Base-by-base conservation (phyloP, 2,797 vertebrate species). In the Neosalanx taihuensis region DNA sequence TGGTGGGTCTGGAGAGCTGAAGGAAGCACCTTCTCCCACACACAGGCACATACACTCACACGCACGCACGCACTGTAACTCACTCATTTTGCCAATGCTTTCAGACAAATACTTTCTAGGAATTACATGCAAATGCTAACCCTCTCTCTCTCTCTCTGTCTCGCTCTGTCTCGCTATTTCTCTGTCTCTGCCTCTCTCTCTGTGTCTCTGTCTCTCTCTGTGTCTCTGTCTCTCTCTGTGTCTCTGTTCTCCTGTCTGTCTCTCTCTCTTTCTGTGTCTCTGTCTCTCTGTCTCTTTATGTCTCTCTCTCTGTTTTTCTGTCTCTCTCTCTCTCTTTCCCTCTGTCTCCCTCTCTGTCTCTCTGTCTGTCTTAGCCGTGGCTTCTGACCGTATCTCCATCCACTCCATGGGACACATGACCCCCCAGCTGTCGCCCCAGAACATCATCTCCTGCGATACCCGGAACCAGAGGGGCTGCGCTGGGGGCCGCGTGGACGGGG, bases 341-440 rank as follows among this genome's bases (percentile, higher is more conserved):
- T 67, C 33, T 35, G 33, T 49, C 61, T 30, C 51, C 15, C 0
- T 35, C 6, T 33, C 2, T 53, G 31, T 51, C 30, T 58, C 3
- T 74, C 1, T 46, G 26, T 26, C 0, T 74, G 60, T 72, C 31
- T 20, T 77, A 99, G 97, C 95, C 2, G 96, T 99, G 72, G 97
- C 97, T 12, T 99, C 97, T 0, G 97, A 99, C 87, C 91, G 96
- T 20, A 97, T 99, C 86, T 94, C 97, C 58, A 98, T 99, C 89
- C 97, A 99, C 80, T 98, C 97, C 12, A 95, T 98, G 97, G 97
- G 97, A 51, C 96, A 98, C 91, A 97, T 99, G 97, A 95, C 93
- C 0, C 95, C 96, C 1, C 90, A 94, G 75, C 90, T 99, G 58
- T 99, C 97, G 0, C 97, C 97, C 1, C 97, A 99, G 87, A 98